These are phyloP conservation scores for Rhopilema esculentum DNA, from an alignment of 30 jellyfish, hydroid and myxozoan genomes.

Conservation along the genomic window DNA sequence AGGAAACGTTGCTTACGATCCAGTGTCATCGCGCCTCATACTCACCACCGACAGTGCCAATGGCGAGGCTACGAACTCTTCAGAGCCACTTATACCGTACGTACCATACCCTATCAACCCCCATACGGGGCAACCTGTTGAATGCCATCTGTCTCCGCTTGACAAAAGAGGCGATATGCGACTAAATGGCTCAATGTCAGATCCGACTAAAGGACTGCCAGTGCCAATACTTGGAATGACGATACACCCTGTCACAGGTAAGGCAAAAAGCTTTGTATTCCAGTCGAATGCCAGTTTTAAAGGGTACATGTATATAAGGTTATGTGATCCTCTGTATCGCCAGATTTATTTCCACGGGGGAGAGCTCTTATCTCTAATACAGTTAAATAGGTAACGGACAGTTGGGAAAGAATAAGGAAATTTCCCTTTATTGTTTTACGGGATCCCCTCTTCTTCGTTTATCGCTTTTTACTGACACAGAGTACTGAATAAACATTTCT, in stretches of 20 bases:
- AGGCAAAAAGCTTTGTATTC: neutral
- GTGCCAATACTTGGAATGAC: slow-evolving; percentile 99
- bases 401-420: too few relatives aligned
- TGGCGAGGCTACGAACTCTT: slow-evolving; percentile 95
- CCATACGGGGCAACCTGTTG: slow-evolving; percentile 81
- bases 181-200: slow-evolving; percentile 90
- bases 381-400: too few relatives aligned
- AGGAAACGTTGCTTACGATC: slow-evolving; percentile 97
- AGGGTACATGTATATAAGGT: neutral
- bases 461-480: too few relatives aligned
- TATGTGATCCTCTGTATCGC: too few relatives aligned
- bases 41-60: slow-evolving; percentile 92
- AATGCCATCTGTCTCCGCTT: slow-evolving; percentile 69
- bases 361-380: too few relatives aligned
- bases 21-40: slow-evolving; percentile 89
- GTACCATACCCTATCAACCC: slow-evolving; percentile 91
- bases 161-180: slow-evolving; percentile 93
- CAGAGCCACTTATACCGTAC: slow-evolving; percentile 87
- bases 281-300: neutral
- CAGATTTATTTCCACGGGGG: too few relatives aligned
- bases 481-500: too few relatives aligned
- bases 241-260: slow-evolving; percentile 95
- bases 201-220: slow-evolving; percentile 82
- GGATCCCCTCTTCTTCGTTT: too few relatives aligned
- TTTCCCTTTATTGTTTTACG: too few relatives aligned